Evolutionary conservation across 2,797 vertebrate genomes (phyloP), one percentile per base, ranked within the genome.

Genomic region (Ctenochaetus hawaiiensis): DNA sequence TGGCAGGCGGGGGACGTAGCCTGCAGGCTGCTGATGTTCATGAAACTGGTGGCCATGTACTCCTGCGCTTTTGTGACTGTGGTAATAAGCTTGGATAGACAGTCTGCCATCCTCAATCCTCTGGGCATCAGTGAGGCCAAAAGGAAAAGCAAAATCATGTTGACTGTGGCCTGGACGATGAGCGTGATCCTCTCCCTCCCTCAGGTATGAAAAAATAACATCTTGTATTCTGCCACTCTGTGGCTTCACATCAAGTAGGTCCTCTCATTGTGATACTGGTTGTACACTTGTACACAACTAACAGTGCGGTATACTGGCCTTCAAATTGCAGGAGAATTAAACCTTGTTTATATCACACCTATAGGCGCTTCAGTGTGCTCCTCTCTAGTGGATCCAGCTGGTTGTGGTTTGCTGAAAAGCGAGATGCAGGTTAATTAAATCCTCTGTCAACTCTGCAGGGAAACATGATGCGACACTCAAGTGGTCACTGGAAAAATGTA

Each of bases 1-100:
- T 96, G 96, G 96, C 89, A 91, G 77, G 96, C 95, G 0, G 96
- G 96, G 0, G 95, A 96, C 77, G 44, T 88, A 26, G 93, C 94
- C 77, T 96, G 96, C 84, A 89, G 95, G 72, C 72, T 96, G 69
- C 89, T 96, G 26, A 96, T 96, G 95, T 96, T 96, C 82, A 67
- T 96, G 67, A 96, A 96, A 56, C 93, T 96, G 30, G 91, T 95
- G 77, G 94, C 96, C 0, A 96, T 96, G 96, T 96, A 96, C 82
- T 95, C 96, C 0, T 92, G 95, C 48, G 95, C 96, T 0, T 96
- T 96, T 66, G 92, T 96, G 8, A 96, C 96, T 0, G 95, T 96
- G 82, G 96, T 96, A 43, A 96, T 96, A 41, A 96, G 96, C 59
- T 63, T 96, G 85, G 96, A 96, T 60, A 89, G 96, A 1, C 94